Evolutionary conservation across 2,797 vertebrate genomes (phyloP).

Genomic region (Myotis pilosus): DNA sequence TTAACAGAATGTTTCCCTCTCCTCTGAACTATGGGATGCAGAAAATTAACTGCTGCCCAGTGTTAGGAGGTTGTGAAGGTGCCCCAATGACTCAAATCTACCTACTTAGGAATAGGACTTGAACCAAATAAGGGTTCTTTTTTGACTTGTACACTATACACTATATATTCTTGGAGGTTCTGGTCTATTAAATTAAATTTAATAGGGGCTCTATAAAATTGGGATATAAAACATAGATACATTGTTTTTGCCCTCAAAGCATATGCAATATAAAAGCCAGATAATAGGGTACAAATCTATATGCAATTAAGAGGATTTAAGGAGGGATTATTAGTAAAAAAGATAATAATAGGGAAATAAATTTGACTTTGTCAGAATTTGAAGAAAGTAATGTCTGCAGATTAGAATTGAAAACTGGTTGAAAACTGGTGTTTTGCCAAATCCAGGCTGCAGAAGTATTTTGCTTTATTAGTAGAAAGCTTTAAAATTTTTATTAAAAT

Average conservation of each 20-base stretch:
- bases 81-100: not conserved
- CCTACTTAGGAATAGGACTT: not conserved
- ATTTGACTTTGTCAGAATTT: not conserved
- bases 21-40: not conserved
- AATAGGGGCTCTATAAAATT: not conserved
- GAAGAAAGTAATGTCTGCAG: not conserved
- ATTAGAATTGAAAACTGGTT: not conserved
- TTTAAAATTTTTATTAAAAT: not conserved
- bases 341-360: not conserved
- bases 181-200: too few relatives aligned
- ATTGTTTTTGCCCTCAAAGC: not conserved
- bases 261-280: not conserved
- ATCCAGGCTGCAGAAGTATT: not conserved
- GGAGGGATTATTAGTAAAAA: not conserved
- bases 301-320: not conserved
- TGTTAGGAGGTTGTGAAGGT: slow-evolving; percentile 18
- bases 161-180: not conserved
- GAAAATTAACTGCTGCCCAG: slow-evolving; percentile 51
- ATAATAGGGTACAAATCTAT: not conserved
- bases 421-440: not conserved
- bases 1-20: slow-evolving; percentile 50
- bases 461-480: not conserved
- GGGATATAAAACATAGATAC: not conserved
- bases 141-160: not conserved
- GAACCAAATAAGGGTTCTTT: not conserved